phyloP scores from a whole-genome alignment of 2,797 vertebrate species.

The Pangasius larnaudii region DNA sequence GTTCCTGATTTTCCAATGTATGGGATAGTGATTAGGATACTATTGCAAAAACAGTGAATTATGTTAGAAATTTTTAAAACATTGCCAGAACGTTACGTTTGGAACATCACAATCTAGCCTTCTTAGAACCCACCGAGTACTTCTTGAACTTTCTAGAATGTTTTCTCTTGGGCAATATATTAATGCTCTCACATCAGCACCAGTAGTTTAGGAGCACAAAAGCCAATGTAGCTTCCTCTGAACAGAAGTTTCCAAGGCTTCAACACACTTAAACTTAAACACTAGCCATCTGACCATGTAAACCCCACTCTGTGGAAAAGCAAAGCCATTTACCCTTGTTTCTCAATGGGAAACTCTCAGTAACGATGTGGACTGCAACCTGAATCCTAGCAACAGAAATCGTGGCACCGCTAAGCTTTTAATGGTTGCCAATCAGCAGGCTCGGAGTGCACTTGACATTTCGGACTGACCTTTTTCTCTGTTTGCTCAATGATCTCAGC shows the following conservation, averaged over 20 bases:
- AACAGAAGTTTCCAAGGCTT: background rate
- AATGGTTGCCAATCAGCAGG: constrained; percentile 48
- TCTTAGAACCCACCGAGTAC: background rate
- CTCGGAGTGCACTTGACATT: constrained; percentile 57
- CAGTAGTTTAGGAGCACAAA: background rate
- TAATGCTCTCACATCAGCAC: background rate
- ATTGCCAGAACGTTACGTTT: background rate
- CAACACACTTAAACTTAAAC: constrained; percentile 9
- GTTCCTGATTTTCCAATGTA: background rate
- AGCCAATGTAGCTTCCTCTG: background rate
- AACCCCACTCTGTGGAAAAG: background rate
- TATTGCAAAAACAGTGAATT: background rate
- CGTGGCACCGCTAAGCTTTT: constrained; percentile 33
- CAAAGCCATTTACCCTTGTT: background rate
- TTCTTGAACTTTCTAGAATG: background rate
- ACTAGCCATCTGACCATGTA: background rate
- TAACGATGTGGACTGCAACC: background rate
- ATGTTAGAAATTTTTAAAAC: background rate
- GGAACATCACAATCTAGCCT: background rate
- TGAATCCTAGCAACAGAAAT: constrained; percentile 25
- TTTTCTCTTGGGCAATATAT: background rate
- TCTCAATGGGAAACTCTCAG: background rate
- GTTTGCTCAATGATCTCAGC: constrained; percentile 50
- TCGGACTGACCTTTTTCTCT: constrained; percentile 55
- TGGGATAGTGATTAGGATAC: background rate